Percentiles rank a stretch among this genome's conserved stretches.
Evolutionary conservation across 2,888 invertebrate genomes (phyloP).

Genomic region (Andrena flavipes): DNA sequence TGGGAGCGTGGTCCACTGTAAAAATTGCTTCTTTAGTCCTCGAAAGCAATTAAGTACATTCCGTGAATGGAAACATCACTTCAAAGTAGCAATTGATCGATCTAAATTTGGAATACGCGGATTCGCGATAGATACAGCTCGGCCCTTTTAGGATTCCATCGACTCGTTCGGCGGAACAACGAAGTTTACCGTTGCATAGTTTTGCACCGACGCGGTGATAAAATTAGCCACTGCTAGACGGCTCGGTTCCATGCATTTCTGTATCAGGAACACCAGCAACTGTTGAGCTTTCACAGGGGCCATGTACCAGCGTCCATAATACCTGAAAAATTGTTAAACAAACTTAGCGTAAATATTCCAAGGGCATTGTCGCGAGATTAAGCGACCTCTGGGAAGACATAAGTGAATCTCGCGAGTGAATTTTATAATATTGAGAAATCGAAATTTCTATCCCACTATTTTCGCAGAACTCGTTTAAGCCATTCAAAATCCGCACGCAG

Average conservation of each 20-base stretch:
- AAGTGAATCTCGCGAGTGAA: constrained; percentile 5
- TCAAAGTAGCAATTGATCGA: neutral
- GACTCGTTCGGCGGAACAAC: neutral
- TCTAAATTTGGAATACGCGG: constrained; percentile 5
- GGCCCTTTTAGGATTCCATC: neutral
- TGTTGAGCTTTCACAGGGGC: neutral
- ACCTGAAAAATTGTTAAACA: constrained; percentile 2
- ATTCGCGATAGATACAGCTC: neutral
- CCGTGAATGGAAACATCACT: neutral
- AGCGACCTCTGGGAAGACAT: no score
- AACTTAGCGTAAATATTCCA: no score
- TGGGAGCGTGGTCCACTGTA: no score
- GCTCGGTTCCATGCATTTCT: neutral
- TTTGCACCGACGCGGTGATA: constrained; percentile 11
- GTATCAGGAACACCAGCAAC: neutral
- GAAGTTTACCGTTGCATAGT: constrained; percentile 23
- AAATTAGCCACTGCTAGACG: constrained; percentile 15
- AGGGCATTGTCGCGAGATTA: neutral
- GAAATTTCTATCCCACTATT: neutral
- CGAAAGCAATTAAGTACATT: neutral
- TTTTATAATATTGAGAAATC: neutral
- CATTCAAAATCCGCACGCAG: constrained; percentile 13
- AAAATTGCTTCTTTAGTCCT: no score
- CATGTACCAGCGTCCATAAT: neutral
- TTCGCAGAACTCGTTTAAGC: neutral